phyloP scores from a whole-genome alignment of 2,113 vertebrate genomes.

The Lagopus leucura region DNA sequence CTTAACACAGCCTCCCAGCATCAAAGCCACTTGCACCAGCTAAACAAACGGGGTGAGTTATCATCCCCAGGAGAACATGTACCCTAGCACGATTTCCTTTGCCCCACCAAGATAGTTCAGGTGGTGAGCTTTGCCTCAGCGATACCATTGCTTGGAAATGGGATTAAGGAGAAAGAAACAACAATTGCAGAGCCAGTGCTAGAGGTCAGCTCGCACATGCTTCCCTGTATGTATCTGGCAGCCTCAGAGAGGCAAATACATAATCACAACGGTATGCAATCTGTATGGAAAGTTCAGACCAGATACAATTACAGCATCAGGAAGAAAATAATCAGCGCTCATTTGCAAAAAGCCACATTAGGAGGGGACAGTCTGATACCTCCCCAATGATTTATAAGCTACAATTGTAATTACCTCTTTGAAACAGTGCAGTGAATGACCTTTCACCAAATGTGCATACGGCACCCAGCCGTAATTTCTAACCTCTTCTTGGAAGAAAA shows the following conservation, averaged over 20 bases:
- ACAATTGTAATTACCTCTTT: constrained; percentile 73
- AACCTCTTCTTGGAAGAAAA: constrained; percentile 9
- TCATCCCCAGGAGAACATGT: neutral
- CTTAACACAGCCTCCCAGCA: neutral
- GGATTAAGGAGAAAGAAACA: constrained; percentile 17
- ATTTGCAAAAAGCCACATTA: constrained; percentile 67
- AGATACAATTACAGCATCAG: constrained; percentile 66
- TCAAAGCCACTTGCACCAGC: neutral
- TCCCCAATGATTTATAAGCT: constrained; percentile 74
- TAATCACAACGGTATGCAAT: constrained; percentile 68
- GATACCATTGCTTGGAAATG: constrained; percentile 4
- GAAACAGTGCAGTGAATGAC: constrained; percentile 60
- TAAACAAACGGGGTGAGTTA: neutral
- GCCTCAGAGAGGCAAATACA: constrained; percentile 65
- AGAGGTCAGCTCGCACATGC: constrained; percentile 67
- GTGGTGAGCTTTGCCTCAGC: constrained; percentile 7
- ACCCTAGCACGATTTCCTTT: neutral
- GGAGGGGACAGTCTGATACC: constrained; percentile 48
- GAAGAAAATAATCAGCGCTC: constrained; percentile 51
- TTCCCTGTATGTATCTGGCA: constrained; percentile 59
- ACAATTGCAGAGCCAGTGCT: constrained; percentile 44
- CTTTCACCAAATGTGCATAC: constrained; percentile 46
- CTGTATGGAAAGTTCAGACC: constrained; percentile 54
- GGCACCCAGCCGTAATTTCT: constrained; percentile 26
- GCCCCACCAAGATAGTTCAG: neutral